Evolutionary conservation across 2,797 vertebrate species (phyloP).

Genomic region (Mallotus villosus): DNA sequence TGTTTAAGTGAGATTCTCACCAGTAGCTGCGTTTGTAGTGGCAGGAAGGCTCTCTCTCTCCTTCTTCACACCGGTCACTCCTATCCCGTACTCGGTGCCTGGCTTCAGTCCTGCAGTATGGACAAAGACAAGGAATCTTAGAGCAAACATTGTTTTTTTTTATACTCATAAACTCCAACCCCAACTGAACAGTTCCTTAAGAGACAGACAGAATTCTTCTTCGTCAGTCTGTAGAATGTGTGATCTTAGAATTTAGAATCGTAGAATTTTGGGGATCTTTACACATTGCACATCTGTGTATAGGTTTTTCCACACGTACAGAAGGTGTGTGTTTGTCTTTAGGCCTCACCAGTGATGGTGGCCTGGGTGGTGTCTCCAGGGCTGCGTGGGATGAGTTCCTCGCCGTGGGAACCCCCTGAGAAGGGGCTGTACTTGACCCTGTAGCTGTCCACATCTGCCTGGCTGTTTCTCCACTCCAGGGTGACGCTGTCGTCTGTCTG

Average conservation of each 20-base stretch:
- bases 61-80: constrained; percentile 87
- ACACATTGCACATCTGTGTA: too few species aligned
- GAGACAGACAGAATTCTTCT: too few species aligned
- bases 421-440: constrained; percentile 90
- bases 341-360: constrained; percentile 80
- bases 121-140: background rate
- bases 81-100: constrained; percentile 92
- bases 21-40: constrained; percentile 88
- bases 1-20: constrained; percentile 69
- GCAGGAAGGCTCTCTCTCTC: constrained; percentile 88
- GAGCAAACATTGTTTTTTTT: background rate
- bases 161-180: too few species aligned
- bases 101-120: constrained; percentile 81
- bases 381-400: constrained; percentile 79
- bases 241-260: too few species aligned
- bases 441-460: constrained; percentile 78
- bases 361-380: constrained; percentile 76
- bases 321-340: background rate
- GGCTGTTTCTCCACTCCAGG: constrained; percentile 89
- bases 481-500: constrained; percentile 88
- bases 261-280: too few species aligned
- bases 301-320: too few species aligned
- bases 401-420: constrained; percentile 84
- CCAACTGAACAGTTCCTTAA: too few species aligned
- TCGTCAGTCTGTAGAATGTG: background rate